Percentiles rank a stretch among this genome's conserved stretches.
Conservation (phyloP, 1,140 invertebrate genomes). For the Zaprionus tsacasi region DNA sequence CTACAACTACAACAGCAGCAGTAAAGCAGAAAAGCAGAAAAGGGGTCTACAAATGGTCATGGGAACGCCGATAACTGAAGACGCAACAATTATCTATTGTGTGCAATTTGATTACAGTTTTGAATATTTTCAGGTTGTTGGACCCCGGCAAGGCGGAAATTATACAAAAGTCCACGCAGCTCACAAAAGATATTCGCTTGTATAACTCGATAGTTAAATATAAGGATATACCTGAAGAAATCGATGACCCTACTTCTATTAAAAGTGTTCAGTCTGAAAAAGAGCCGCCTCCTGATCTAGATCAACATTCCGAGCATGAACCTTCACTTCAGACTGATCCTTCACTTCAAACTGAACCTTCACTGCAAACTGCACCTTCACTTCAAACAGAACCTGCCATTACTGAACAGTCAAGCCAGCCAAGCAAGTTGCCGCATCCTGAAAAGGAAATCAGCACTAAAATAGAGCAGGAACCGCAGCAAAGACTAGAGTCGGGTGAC, state of each 20-base stretch:
- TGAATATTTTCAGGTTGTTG: constrained; percentile 60
- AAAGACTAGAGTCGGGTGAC: background rate
- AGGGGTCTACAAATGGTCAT: constrained; percentile 18
- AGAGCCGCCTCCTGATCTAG: background rate
- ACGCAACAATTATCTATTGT: constrained; percentile 8
- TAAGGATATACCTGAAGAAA: constrained; percentile 44
- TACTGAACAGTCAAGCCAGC: background rate
- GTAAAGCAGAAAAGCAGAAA: constrained; percentile 53
- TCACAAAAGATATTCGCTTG: constrained; percentile 62
- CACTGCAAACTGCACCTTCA: background rate
- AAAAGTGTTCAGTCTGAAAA: background rate
- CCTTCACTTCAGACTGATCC: background rate
- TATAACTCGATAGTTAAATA: constrained; percentile 66
- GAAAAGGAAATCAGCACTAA: background rate
- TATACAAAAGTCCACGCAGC: constrained; percentile 38
- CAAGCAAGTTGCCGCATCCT: background rate
- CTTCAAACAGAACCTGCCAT: background rate
- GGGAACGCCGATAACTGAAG: constrained; percentile 20
- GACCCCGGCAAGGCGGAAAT: constrained; percentile 58
- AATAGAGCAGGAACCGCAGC: background rate
- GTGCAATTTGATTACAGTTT: constrained; percentile 29
- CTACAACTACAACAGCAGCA: constrained; percentile 43
- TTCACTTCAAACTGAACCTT: background rate
- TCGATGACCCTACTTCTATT: background rate
- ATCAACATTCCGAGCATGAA: constrained; percentile 20